Evolutionary conservation across 2,888 invertebrate genomes (phyloP), one percentile per base, ranked within the genome.

Genomic region (Aphidius colemani): DNA sequence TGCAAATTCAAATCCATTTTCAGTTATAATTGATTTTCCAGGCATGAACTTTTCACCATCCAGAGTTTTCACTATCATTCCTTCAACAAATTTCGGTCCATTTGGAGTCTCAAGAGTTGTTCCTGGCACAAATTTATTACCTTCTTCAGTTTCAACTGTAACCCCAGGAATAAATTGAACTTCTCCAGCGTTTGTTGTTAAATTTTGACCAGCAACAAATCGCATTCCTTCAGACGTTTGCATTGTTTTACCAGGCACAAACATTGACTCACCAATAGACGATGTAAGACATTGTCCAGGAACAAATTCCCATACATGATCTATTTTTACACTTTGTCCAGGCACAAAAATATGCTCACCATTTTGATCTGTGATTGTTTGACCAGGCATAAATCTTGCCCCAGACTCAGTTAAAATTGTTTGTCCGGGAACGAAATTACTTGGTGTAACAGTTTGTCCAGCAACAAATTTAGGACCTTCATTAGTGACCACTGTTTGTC

Each of bases 201-300:
- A 83, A 60, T 87, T 86, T 77, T 89, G 88, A 2, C 90, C 90
- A 0, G 90, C 87, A 49, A 90, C 84, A 76, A 90, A 90, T 71
- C 86, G 87, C 1, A 87, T 81, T 3, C 89, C 89, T 73, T 87
- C 88, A 5, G 86, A 84, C 9, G 88, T 89, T 44, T 86, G 81
- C 65, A 89, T 81, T 0, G 88, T 88, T 68, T 88, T 88, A 18
- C 90, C 90, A 58, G 89, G 88, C 46, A 89, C 82, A 71, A 90
- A 90, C 69, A 85, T 85, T 39, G 84, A 67, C 67, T 85, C 84
- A 40, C 83, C 85, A 64, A 82, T 83, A 64, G 88, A 86, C 72
- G 87, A 86, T 69, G 85, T 84, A 56, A 88, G 72, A 40, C 85
- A 85, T 78, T 89, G 89, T 0, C 89, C 90, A 3, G 89, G 88